phyloP scores from a whole-genome alignment of 2,888 invertebrate genomes.

The Exocentrus adspersus region DNA sequence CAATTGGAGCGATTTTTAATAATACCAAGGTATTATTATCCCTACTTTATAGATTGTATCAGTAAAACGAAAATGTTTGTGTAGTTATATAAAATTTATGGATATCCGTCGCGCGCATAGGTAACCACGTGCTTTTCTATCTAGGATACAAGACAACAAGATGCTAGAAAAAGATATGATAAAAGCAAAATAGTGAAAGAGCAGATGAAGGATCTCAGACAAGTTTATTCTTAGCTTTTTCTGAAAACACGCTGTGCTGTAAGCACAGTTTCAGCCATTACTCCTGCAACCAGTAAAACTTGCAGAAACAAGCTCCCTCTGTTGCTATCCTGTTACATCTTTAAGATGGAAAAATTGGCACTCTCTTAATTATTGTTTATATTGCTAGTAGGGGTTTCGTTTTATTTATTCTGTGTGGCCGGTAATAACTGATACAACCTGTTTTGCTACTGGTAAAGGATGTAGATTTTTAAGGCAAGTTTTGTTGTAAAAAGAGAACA shows the following conservation, averaged over 20 bases:
- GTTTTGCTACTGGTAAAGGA: conserved; percentile 56
- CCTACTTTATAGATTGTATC: no score
- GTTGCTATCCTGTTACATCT: conserved; percentile 38
- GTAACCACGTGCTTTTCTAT: conserved; percentile 39
- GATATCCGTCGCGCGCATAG: conserved; percentile 37
- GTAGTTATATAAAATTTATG: no score
- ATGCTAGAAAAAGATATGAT: conserved; percentile 5
- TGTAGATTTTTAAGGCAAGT: conserved; percentile 42
- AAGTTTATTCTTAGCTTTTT: not conserved
- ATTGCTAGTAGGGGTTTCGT: conserved; percentile 51
- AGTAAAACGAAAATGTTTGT: conserved; percentile 12
- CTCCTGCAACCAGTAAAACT: conserved; percentile 53
- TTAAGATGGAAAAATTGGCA: conserved; percentile 31
- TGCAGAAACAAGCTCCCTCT: conserved; percentile 49
- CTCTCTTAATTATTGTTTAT: conserved; percentile 58
- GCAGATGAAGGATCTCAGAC: not conserved
- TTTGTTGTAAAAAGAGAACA: conserved; percentile 30
- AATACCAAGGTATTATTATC: no score
- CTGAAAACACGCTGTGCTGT: no score
- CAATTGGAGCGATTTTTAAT: no score
- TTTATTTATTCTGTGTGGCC: conserved; percentile 53
- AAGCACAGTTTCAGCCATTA: conserved; percentile 15
- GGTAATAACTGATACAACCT: conserved; percentile 59
- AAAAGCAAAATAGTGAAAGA: no score
- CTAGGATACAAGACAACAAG: not conserved